Evolutionary conservation across 2,797 vertebrate species (phyloP).

Genomic region (Siniperca scherzeri): DNA sequence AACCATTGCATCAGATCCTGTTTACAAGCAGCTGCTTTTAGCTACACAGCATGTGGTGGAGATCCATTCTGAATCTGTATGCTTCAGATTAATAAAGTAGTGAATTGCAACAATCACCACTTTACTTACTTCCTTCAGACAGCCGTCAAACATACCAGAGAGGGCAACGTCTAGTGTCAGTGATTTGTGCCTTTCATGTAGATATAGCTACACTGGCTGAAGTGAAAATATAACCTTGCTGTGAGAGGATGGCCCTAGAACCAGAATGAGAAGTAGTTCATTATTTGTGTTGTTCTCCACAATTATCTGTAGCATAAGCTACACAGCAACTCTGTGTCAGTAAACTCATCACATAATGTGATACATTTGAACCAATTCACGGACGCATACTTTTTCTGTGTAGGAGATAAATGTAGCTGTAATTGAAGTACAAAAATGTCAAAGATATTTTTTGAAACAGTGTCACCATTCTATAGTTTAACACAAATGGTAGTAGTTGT

Average conservation of each 20-base stretch:
- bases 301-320: background rate
- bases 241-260: background rate
- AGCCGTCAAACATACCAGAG: background rate
- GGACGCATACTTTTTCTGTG: background rate
- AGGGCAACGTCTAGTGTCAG: background rate
- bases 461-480: too few relatives aligned
- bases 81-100: conserved; percentile 18
- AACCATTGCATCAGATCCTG: conserved; percentile 63
- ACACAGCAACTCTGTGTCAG: background rate
- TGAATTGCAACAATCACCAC: conserved; percentile 24
- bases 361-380: background rate
- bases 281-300: background rate
- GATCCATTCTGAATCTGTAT: conserved; percentile 1
- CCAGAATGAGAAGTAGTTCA: too few relatives aligned
- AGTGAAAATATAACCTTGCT: conserved; percentile 11
- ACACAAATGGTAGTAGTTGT: background rate
- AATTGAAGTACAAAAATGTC: too few relatives aligned
- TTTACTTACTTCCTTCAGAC: conserved; percentile 7
- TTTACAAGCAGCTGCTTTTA: conserved; percentile 41
- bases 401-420: background rate
- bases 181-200: background rate
- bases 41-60: conserved; percentile 40
- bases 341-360: background rate
- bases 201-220: conserved; percentile 11
- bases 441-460: too few relatives aligned